Percentiles rank a stretch among this genome's conserved stretches.
Conservation (phyloP, 2,797 vertebrate genomes). For the Odontamblyopus rebecca region DNA sequence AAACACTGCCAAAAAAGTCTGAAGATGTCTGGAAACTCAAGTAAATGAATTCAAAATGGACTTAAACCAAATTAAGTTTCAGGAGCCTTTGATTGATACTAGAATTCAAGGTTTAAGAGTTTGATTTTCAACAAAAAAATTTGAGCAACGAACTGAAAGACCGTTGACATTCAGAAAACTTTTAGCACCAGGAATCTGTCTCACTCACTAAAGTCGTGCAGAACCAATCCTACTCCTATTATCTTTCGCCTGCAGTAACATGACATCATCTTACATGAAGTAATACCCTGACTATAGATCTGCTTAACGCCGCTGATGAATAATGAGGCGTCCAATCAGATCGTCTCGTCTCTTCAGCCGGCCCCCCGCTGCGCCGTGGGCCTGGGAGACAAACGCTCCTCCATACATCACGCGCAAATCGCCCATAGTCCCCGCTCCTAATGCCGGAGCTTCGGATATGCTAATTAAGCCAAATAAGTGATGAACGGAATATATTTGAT, state of each 20-base stretch:
- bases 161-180: background rate
- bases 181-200: background rate
- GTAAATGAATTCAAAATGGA: too few species aligned
- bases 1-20: too few species aligned
- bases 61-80: too few species aligned
- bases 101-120: too few species aligned
- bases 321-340: conserved; percentile 43
- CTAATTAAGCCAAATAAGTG: conserved; percentile 76
- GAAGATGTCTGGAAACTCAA: too few species aligned
- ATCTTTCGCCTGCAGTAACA: conserved; percentile 34
- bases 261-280: background rate
- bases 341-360: conserved; percentile 28
- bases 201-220: too few species aligned
- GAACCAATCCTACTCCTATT: conserved; percentile 14
- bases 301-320: conserved; percentile 17
- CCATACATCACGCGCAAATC: conserved; percentile 70
- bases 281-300: conserved; percentile 2
- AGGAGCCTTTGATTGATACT: too few species aligned
- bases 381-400: conserved; percentile 58
- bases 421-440: conserved; percentile 66
- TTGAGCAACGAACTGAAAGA: too few species aligned
- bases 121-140: too few species aligned
- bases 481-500: conserved; percentile 80
- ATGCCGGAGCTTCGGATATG: conserved; percentile 74
- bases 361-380: conserved; percentile 46